Conservation (phyloP, 2,888 invertebrate genomes). For the Sabellastarte sp. region DNA sequence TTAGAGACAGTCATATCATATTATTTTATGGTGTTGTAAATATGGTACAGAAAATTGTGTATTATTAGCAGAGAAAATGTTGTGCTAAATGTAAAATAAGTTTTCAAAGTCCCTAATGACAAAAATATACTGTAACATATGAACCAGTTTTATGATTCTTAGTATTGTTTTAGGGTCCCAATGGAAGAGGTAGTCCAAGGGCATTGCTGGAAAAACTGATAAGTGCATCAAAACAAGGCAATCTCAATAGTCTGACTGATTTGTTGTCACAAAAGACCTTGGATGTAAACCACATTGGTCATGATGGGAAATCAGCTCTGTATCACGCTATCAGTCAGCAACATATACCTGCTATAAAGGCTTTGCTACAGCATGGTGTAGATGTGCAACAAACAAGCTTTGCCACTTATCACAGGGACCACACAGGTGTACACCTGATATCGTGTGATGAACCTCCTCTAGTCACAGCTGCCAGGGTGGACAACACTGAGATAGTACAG, state of each 20-base stretch:
- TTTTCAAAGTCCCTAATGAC: too few species aligned
- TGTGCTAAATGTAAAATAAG: too few species aligned
- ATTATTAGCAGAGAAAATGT: too few species aligned
- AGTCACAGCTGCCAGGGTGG: constrained; percentile 28
- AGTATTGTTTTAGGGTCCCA: too few species aligned
- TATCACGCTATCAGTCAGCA: constrained; percentile 17
- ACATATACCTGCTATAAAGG: constrained; percentile 9
- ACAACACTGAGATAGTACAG: constrained; percentile 13
- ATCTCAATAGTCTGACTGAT: neutral
- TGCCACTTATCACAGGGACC: constrained; percentile 25
- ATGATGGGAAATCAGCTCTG: constrained; percentile 22
- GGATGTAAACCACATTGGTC: constrained; percentile 16
- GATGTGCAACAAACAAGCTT: constrained; percentile 22
- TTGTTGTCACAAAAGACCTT: neutral
- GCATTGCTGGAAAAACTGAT: neutral
- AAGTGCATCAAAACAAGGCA: neutral
- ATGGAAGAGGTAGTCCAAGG: neutral
- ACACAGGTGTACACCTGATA: constrained; percentile 16
- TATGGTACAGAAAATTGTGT: too few species aligned
- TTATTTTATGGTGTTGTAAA: too few species aligned
- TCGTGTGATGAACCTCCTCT: constrained; percentile 27
- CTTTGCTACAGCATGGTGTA: constrained; percentile 19
- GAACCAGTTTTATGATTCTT: too few species aligned
- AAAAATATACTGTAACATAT: too few species aligned
- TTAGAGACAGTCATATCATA: too few species aligned